Percentiles rank a stretch among this genome's conserved stretches.
Conservation (phyloP, 2,888 invertebrate species). For the Gandaritis pyraliata region DNA sequence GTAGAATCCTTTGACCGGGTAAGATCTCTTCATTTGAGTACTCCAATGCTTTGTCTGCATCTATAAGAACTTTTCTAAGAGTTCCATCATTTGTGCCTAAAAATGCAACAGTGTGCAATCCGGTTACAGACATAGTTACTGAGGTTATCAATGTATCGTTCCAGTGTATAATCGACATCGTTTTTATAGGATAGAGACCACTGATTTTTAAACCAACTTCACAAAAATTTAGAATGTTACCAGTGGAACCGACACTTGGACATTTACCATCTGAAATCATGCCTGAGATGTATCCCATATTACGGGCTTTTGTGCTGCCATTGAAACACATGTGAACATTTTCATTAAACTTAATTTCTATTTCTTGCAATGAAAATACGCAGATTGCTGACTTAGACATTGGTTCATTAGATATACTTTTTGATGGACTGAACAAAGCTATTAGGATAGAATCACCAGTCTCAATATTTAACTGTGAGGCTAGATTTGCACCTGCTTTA, state of each 20-base stretch:
- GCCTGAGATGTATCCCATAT: slow-evolving; percentile 95
- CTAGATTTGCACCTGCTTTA: slow-evolving; percentile 92
- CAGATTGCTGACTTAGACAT: slow-evolving; percentile 95
- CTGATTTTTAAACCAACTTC: slow-evolving; percentile 96
- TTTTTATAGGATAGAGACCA: slow-evolving; percentile 92
- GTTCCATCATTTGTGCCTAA: slow-evolving; percentile 94
- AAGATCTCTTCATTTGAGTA: slow-evolving; percentile 95
- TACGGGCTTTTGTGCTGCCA: slow-evolving; percentile 95
- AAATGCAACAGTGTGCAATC: slow-evolving; percentile 96
- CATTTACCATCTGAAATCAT: slow-evolving; percentile 96
- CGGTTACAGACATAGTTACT: slow-evolving; percentile 93
- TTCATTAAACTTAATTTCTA: slow-evolving; percentile 96
- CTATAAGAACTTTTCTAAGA: slow-evolving; percentile 91
- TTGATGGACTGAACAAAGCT: slow-evolving; percentile 95
- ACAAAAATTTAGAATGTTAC: slow-evolving; percentile 96
- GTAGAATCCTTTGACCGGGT: slow-evolving; percentile 90
- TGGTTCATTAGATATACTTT: slow-evolving; percentile 93
- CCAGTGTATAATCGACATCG: slow-evolving; percentile 90
- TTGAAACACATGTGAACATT: slow-evolving; percentile 99
- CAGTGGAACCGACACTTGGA: slow-evolving; percentile 93
- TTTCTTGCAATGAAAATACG: slow-evolving; percentile 94
- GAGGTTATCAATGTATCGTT: slow-evolving; percentile 92
- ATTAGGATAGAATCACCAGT: slow-evolving; percentile 92
- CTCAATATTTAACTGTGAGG: slow-evolving; percentile 92
- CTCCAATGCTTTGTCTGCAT: slow-evolving; percentile 88